Evolutionary conservation across 2,113 vertebrate genomes (phyloP).

Genomic region (Leuciscus idus): DNA sequence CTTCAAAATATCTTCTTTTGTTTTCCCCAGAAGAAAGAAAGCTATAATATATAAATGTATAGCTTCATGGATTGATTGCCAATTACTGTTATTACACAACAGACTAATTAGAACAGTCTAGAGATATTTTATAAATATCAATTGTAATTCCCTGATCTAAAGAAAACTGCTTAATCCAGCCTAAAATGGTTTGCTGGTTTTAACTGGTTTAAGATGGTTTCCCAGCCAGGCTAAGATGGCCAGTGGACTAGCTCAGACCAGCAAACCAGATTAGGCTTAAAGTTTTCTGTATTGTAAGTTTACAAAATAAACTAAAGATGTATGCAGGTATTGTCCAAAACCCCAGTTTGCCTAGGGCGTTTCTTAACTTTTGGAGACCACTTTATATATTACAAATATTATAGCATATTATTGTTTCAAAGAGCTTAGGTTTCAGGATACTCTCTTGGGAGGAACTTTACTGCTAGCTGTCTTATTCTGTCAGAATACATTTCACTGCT

Average conservation of each 20-base stretch:
- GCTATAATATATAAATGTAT: not conserved
- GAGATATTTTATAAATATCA: not conserved
- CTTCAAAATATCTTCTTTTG: not conserved
- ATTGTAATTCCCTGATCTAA: not conserved
- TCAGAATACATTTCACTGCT: not conserved
- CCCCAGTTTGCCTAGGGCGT: not conserved
- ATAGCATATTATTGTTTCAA: constrained; percentile 8
- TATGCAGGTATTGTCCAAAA: not conserved
- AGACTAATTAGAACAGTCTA: not conserved
- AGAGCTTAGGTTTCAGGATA: not conserved
- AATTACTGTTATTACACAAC: not conserved
- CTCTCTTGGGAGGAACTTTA: not conserved
- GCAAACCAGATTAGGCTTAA: not conserved
- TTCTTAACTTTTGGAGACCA: not conserved
- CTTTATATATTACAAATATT: constrained; percentile 8
- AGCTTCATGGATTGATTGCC: not conserved
- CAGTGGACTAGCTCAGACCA: no score
- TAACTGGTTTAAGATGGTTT: not conserved
- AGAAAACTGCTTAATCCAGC: not conserved
- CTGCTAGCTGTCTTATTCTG: not conserved
- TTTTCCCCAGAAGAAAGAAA: not conserved
- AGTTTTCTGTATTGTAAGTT: not conserved
- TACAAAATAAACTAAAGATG: not conserved
- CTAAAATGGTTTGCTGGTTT: not conserved
- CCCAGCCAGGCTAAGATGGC: no score